Base-by-base conservation (phyloP, 2,888 invertebrate genomes). In the Cenopis cana region DNA sequence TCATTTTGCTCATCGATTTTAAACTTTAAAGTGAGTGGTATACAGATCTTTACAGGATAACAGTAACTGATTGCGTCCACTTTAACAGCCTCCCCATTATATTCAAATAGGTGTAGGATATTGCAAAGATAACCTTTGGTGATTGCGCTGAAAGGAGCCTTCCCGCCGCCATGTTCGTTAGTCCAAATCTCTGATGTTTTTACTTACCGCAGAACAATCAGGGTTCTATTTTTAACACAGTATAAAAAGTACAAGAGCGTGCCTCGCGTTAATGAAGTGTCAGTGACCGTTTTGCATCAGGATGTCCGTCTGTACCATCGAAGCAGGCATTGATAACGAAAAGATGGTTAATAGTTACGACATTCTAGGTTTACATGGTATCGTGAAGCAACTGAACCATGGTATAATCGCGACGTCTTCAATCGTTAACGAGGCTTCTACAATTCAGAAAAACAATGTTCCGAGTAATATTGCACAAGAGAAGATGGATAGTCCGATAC, bases 221-320 rank as follows among this genome's bases (percentile, higher is more conserved):
- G 29, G 20, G 14, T 24, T 56, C 38, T 24, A 57, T 56, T 62
- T 68, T 69, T 56, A 29, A 41, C 29, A 14, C 50, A 20, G 18
- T 17, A 54, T 62, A 46, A 52, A 66, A 70, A 54, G 59, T 60
- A 66, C 18, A 59, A 54, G 70, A 70, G 54, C 70, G 65, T 60
- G 59, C 36, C 65, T 59, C 65, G 38, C 12, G 54, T 54, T 70
- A 59, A 54, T 46, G 17, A 59, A 59, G 66, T 69, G 65, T 66
- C 70, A 49, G 41, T 70, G 70, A 70, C 59, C 70, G 59, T 36
- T 59, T 65, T 56, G 62, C 64, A 38, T 52, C 33, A 52, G 69
- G 33, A 59, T 65, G 33, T 50, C 33, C 29, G 20, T 29, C n/a
- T 36, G n/a, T 49, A 11, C 24, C 24, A 24, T 24, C 24, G 1